These are phyloP conservation scores for Ganaspis sp. DNA, from an alignment of 1,140 invertebrate genomes.

Conservation along the genomic window DNA sequence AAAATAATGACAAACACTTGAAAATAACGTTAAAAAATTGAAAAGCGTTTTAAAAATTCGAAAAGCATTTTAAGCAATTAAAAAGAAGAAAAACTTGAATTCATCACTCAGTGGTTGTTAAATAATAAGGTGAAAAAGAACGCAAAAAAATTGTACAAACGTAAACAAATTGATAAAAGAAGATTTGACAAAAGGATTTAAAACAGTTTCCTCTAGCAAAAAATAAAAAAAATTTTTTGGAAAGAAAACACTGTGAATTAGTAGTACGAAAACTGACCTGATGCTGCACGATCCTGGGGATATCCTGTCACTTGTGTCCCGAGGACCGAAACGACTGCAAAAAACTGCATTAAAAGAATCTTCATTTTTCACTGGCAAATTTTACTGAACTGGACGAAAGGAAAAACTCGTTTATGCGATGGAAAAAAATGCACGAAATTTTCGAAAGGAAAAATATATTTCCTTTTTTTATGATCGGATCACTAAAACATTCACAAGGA, in stretches of 20 bases:
- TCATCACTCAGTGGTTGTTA: no score
- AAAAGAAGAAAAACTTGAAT: no score
- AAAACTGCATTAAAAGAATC: slow-evolving; percentile 56
- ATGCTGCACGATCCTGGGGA: slow-evolving; percentile 66
- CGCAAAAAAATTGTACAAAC: no score
- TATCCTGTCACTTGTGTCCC: slow-evolving; percentile 67
- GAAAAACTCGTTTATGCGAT: slow-evolving; percentile 40
- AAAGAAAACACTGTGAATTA: not conserved
- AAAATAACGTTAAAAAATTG: no score
- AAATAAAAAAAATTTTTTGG: not conserved
- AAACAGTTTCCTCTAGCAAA: no score
- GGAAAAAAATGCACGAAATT: slow-evolving; percentile 24
- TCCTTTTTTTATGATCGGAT: not conserved
- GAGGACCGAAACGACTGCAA: slow-evolving; percentile 55
- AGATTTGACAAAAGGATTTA: no score
- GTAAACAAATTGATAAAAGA: no score
- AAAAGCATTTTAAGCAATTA: no score
- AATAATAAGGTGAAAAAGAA: no score
- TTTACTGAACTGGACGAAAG: slow-evolving; percentile 13
- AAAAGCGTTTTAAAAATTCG: no score
- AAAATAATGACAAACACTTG: no score
- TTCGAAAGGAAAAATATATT: not conserved
- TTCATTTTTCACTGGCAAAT: slow-evolving; percentile 60
- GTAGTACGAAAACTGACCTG: slow-evolving; percentile 59
- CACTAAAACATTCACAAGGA: slow-evolving; percentile 15